phyloP scores from a whole-genome alignment of 2,113 vertebrate genomes.

The Galemys pyrenaicus region DNA sequence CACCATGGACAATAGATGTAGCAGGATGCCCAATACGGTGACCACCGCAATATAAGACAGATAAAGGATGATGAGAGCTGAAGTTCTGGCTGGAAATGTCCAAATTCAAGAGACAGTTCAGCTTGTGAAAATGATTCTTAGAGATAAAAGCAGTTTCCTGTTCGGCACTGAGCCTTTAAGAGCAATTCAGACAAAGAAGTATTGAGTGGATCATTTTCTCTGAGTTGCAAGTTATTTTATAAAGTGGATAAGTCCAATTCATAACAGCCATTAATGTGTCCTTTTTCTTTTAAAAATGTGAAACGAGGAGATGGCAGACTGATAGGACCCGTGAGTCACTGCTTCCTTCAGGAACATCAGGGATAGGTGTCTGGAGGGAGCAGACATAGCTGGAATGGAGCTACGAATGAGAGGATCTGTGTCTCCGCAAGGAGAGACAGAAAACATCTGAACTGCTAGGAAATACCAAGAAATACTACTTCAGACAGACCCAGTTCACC shows the following conservation, averaged over 20 bases:
- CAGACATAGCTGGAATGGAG: too few relatives aligned
- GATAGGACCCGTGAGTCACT: too few relatives aligned
- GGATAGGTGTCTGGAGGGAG: too few relatives aligned
- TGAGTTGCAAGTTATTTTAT: not conserved
- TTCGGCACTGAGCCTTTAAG: conserved; percentile 1
- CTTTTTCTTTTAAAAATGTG: not conserved
- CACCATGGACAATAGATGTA: not conserved
- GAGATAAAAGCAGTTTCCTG: conserved; percentile 40
- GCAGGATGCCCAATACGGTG: not conserved
- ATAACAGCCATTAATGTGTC: not conserved
- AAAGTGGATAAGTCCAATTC: conserved; percentile 14
- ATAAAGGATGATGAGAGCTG: not conserved
- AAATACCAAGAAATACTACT: too few relatives aligned
- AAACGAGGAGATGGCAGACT: too few relatives aligned
- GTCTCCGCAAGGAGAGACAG: too few relatives aligned
- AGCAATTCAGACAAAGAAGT: conserved; percentile 21
- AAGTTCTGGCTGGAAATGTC: not conserved
- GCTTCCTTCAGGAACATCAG: too few relatives aligned
- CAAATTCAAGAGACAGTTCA: conserved; percentile 26
- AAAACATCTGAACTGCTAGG: too few relatives aligned
- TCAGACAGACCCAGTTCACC: too few relatives aligned
- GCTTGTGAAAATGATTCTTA: conserved; percentile 42
- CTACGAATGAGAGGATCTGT: too few relatives aligned
- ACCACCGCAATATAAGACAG: not conserved
- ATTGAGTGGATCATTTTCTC: conserved; percentile 39